Evolutionary conservation across 2,797 vertebrate species (phyloP).

Genomic region (Coilia nasus): DNA sequence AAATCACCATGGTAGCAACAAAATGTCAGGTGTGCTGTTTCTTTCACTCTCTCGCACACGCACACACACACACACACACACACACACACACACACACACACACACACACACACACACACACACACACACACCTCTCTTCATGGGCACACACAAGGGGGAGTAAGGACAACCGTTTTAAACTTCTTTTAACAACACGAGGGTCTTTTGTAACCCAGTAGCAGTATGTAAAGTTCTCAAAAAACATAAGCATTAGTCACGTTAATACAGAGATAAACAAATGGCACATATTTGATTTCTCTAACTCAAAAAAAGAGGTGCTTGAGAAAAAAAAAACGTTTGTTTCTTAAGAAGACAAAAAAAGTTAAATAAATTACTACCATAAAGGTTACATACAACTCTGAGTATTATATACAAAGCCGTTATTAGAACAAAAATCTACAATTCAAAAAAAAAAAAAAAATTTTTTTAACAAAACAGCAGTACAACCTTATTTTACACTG

Average conservation of each 20-base stretch:
- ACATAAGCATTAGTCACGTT: slow-evolving; percentile 76
- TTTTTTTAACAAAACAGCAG: slow-evolving; percentile 70
- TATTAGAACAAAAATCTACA: slow-evolving; percentile 78
- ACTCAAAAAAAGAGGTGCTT: slow-evolving; percentile 75
- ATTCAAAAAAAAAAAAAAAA: slow-evolving; percentile 67
- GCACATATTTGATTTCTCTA: slow-evolving; percentile 77
- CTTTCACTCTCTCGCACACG: neutral
- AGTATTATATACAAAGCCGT: slow-evolving; percentile 81
- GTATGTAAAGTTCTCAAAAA: slow-evolving; percentile 48
- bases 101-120: no score
- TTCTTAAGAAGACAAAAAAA: slow-evolving; percentile 53
- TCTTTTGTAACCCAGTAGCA: slow-evolving; percentile 35
- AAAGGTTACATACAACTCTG: slow-evolving; percentile 82
- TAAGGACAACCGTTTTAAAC: slow-evolving; percentile 15
- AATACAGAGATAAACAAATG: slow-evolving; percentile 80
- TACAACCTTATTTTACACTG: slow-evolving; percentile 72
- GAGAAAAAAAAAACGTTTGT: slow-evolving; percentile 57
- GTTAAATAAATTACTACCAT: slow-evolving; percentile 87
- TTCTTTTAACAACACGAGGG: slow-evolving; percentile 4
- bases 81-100: no score
- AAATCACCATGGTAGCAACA: slow-evolving; percentile 15
- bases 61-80: no score
- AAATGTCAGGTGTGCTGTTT: neutral
- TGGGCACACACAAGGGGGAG: neutral
- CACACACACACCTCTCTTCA: neutral